Conservation (phyloP, 2,888 invertebrate genomes). For the Scaptomyza tumidula region DNA sequence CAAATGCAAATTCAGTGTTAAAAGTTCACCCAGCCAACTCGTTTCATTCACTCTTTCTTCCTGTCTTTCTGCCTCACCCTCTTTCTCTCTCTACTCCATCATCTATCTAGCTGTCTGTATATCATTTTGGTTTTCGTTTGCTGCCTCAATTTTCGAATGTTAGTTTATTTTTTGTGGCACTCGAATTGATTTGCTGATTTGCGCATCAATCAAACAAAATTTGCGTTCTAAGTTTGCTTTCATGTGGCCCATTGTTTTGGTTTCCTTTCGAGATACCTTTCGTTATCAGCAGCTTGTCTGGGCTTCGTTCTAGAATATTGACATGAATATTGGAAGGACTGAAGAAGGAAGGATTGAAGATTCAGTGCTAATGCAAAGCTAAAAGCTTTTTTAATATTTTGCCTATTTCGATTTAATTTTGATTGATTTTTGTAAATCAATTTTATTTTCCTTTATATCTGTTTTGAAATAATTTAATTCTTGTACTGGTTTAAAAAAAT, state of each 20-base stretch:
- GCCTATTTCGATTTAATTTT: too few relatives aligned
- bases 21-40: constrained; percentile 38
- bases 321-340: too few relatives aligned
- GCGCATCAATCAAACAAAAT: constrained; percentile 68
- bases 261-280: constrained; percentile 19
- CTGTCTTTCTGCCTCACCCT: constrained; percentile 3
- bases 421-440: too few relatives aligned
- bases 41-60: constrained; percentile 6
- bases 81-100: not conserved
- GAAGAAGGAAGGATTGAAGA: too few relatives aligned
- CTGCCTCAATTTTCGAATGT: constrained; percentile 24
- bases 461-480: constrained; percentile 22
- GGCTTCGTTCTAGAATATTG: too few relatives aligned
- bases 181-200: constrained; percentile 76
- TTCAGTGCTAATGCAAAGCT: too few relatives aligned
- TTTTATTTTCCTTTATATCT: too few relatives aligned
- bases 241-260: constrained; percentile 30
- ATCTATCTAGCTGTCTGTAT: not conserved
- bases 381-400: too few relatives aligned
- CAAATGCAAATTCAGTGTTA: constrained; percentile 67
- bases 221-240: constrained; percentile 52
- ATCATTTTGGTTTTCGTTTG: constrained; percentile 3
- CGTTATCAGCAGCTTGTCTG: not conserved
- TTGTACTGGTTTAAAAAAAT: constrained; percentile 9
- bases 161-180: constrained; percentile 55